Percentiles rank a stretch among this genome's conserved stretches.
Evolutionary conservation across 2,113 vertebrate genomes (phyloP).

Genomic region (Thomomys bottae): DNA sequence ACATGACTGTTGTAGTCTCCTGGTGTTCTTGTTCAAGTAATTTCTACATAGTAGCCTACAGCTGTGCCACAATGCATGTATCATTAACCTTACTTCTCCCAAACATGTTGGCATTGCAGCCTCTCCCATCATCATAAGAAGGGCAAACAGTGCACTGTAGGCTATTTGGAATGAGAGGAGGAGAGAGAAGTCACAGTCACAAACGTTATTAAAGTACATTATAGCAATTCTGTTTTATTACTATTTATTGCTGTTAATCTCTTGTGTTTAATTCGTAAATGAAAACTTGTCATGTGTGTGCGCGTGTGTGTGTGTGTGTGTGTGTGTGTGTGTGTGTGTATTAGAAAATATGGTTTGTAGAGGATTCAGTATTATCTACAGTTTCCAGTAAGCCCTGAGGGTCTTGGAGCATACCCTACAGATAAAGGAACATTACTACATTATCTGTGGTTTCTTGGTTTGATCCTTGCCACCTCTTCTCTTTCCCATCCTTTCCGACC

Average conservation of each 20-base stretch:
- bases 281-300: not conserved
- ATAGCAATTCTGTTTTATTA: not conserved
- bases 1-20: no score
- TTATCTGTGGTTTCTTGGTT: not conserved
- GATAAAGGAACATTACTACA: not conserved
- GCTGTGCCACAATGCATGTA: no score
- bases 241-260: not conserved
- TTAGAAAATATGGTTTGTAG: not conserved
- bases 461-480: not conserved
- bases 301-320: rapidly evolving
- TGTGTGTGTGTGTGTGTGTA: rapidly evolving
- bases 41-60: not conserved
- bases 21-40: not conserved
- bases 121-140: not conserved
- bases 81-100: not conserved
- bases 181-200: not conserved
- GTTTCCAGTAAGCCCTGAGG: not conserved
- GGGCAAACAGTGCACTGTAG: no score
- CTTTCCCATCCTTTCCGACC: not conserved
- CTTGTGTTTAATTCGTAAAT: not conserved
- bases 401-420: not conserved
- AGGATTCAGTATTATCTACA: not conserved
- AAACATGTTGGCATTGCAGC: not conserved
- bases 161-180: not conserved
- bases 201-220: not conserved